A percentile compares a stretch with the other conserved stretches of the same genome.
These are phyloP conservation scores for Drosophila pruinosa DNA, from an alignment of 1,140 invertebrate species.

Conservation along the genomic window DNA sequence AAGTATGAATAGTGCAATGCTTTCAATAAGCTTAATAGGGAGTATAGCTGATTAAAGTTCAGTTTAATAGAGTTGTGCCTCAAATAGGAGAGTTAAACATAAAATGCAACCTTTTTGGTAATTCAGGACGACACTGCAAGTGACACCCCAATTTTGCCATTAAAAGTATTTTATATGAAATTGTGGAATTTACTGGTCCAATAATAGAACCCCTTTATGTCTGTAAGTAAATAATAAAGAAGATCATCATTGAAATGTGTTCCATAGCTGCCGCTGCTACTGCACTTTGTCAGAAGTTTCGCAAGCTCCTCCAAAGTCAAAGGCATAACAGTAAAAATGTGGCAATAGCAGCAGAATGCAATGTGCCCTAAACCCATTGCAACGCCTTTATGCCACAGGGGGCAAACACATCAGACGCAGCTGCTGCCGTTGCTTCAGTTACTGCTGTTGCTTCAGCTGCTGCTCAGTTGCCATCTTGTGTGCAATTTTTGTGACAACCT, in stretches of 20 bases:
- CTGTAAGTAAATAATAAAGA: conserved; percentile 19
- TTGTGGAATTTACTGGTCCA: background rate
- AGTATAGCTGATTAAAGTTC: background rate
- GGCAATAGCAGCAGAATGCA: conserved; percentile 41
- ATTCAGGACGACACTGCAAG: background rate
- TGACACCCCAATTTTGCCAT: background rate
- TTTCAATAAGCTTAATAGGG: background rate
- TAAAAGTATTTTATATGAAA: background rate
- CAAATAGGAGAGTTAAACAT: background rate
- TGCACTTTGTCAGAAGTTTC: conserved; percentile 34
- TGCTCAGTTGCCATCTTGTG: conserved; percentile 18
- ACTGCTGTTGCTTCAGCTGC: conserved; percentile 24
- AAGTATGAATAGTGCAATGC: background rate
- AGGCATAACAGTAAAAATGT: conserved; percentile 36
- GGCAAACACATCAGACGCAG: conserved; percentile 60
- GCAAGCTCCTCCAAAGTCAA: conserved; percentile 18
- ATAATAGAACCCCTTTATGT: background rate
- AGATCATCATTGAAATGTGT: conserved; percentile 20
- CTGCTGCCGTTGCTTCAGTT: conserved; percentile 18
- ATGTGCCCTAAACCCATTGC: background rate
- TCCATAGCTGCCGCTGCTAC: conserved; percentile 13
- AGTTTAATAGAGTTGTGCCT: background rate
- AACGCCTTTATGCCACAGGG: background rate
- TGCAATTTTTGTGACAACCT: conserved; percentile 28
- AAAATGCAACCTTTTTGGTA: background rate